phyloP scores from a whole-genome alignment of 2,888 invertebrate species.

The Drosophila borborema region DNA sequence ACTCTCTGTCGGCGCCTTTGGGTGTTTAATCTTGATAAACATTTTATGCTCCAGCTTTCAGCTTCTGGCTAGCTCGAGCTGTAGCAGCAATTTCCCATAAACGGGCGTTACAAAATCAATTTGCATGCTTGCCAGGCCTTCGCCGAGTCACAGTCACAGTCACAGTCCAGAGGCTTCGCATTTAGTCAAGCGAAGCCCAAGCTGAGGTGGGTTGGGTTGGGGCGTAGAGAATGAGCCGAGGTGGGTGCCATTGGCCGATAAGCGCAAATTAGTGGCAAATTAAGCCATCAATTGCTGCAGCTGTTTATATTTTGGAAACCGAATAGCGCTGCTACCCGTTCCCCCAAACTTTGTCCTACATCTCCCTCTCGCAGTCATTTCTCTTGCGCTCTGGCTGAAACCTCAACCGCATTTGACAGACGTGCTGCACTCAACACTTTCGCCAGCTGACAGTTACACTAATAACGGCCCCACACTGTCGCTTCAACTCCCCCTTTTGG shows the following conservation, averaged over 20 bases:
- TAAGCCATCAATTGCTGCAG: conserved; percentile 72
- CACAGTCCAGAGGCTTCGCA: conserved; percentile 10
- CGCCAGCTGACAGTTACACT: conserved; percentile 76
- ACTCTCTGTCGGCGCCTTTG: conserved; percentile 17
- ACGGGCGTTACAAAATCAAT: conserved; percentile 71
- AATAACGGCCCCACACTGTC: conserved; percentile 53
- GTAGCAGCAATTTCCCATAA: conserved; percentile 66
- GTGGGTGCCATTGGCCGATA: conserved; percentile 49
- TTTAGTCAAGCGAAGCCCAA: conserved; percentile 26
- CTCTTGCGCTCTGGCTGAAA: conserved; percentile 3
- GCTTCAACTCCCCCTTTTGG: conserved; percentile 5
- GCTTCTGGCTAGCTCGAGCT: background rate
- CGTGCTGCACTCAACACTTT: conserved; percentile 79
- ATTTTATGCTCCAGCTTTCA: conserved; percentile 1
- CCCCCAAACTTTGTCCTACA: too few relatives aligned
- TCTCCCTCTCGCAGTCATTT: background rate
- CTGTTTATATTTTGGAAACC: conserved; percentile 46
- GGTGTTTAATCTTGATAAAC: conserved; percentile 8
- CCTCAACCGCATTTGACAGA: conserved; percentile 73
- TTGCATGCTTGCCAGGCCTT: conserved; percentile 55
- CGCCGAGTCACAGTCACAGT: background rate
- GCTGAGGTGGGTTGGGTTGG: background rate
- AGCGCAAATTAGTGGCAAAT: conserved; percentile 81
- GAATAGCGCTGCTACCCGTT: too few relatives aligned
- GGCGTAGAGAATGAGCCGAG: too few relatives aligned